Evolutionary conservation across 2,113 vertebrate species (phyloP), one percentile per base, ranked within the genome.

Genomic region (Otocyon megalotis): DNA sequence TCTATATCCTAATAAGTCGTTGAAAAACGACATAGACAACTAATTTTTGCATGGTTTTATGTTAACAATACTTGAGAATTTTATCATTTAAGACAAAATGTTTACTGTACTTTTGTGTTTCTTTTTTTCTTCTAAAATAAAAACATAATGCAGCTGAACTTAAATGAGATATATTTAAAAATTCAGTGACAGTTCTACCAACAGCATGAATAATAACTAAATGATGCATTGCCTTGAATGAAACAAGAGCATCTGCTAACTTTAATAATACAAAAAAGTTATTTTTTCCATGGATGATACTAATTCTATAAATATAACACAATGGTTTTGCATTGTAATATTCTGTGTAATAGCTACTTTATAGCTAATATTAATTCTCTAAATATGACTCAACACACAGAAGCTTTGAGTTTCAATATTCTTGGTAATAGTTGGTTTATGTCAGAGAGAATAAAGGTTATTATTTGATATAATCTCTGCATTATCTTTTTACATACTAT

Each of bases 301-400:
- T 91, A 96, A 93, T 93, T 97, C 76, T 97, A 87, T 97, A 96
- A 97, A 98, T 94, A 96, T 86, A 97, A 80, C 72, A 94, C 79
- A 94, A 71, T 93, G 72, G 26, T 88, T 96, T 97, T 96, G n/a
- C 72, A 90, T 96, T 93, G 37, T 72, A 94, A 92, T 95, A 91
- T 77, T 94, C 76, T 95, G n/a, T 37, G 88, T 93, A 93, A 93
- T 48, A 94, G 62, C 92, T 94, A 86, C 65, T 94, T 97, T 96
- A 93, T 82, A 95, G 74, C 94, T 97, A 93, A 94, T 96, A 94
- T 96, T 90, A 97, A 96, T 94, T 97, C 88, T 97, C 48, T 90
- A 97, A 96, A 96, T 90, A 95, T 95, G 95, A 97, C 93, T 98
- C 96, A 97, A 94, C 72, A 93, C 83, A 95, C 93, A 98, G 85